Evolutionary conservation across 2,888 invertebrate species (phyloP), one percentile per base, ranked within the genome.

Genomic region (Pammene aurita): DNA sequence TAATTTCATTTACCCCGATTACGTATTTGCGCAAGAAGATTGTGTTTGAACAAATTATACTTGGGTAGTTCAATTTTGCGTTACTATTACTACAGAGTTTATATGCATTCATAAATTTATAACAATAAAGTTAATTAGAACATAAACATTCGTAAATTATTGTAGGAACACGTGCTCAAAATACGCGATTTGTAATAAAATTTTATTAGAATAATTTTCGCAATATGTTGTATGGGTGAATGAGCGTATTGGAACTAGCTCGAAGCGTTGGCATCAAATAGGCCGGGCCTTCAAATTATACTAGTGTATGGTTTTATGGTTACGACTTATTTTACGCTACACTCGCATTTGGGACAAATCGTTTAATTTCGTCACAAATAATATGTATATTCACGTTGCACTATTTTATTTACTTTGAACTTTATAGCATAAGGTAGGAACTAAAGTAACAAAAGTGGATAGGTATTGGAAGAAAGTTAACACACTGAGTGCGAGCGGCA

Each of bases 1-100:
- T 90, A 90, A 91, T 90, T 89, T 89, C 89, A 91, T 91, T 85
- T 84, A 80, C 84, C 83, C 84, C 86, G 87, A 88, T 89, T 88
- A 90, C 87, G 86, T 88, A 88, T 87, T 84, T 84, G 80, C 74
- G 78, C 82, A 84, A 83, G 83, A 85, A 86, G 82, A 85, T 85
- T 83, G 82, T 86, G 65, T 78, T 74, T 73, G 71, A 75, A 71
- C 72, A 79, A 78, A 76, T 75, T 77, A 75, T 77, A 74, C 73
- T 73, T 74, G 73, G 72, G 74, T 75, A 70, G 66, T 72, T 69
- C 72, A 75, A 72, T 76, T 77, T 77, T 72, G 67, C 71, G 66
- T 70, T 68, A 72, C 68, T 57, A 69, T 70, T 68, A 72, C 68
- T 57, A 69, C 67, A 9, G 42, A 54, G 66, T 71, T 65, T 56